Conservation (phyloP, 2,888 invertebrate genomes). For the Melitaea athalia region DNA sequence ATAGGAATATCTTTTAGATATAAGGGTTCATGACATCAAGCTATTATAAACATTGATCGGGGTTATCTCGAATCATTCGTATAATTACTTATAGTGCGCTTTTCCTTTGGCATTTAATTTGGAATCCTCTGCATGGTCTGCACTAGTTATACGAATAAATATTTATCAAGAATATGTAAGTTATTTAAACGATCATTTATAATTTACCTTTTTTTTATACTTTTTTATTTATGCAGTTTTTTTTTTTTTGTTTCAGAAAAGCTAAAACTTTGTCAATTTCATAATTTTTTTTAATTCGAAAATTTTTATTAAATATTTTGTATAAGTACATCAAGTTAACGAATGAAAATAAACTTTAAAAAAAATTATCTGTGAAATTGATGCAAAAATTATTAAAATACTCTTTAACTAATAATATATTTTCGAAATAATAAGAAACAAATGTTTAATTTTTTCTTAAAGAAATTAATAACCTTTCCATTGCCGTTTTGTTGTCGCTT, state of each 20-base stretch:
- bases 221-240: neutral
- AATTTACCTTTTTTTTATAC: neutral
- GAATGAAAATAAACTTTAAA: too few relatives aligned
- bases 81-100: conserved; percentile 53
- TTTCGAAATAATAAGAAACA: too few relatives aligned
- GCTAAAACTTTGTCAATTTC: neutral
- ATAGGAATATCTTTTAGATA: conserved; percentile 41
- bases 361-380: too few relatives aligned
- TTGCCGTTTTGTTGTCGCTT: neutral
- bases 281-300: too few relatives aligned
- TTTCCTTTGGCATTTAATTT: conserved; percentile 51
- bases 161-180: conserved; percentile 54
- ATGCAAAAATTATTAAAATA: too few relatives aligned
- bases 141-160: conserved; percentile 49
- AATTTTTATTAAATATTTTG: too few relatives aligned
- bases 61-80: conserved; percentile 64
- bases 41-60: conserved; percentile 55
- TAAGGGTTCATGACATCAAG: conserved; percentile 46
- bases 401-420: too few relatives aligned
- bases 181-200: conserved; percentile 33
- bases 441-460: too few relatives aligned
- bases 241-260: too few relatives aligned
- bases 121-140: conserved; percentile 47
- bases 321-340: too few relatives aligned
- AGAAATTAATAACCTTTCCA: too few relatives aligned